These are phyloP conservation scores for Callyntrura sp. DNA, from an alignment of 2,888 invertebrate genomes.

Conservation along the genomic window DNA sequence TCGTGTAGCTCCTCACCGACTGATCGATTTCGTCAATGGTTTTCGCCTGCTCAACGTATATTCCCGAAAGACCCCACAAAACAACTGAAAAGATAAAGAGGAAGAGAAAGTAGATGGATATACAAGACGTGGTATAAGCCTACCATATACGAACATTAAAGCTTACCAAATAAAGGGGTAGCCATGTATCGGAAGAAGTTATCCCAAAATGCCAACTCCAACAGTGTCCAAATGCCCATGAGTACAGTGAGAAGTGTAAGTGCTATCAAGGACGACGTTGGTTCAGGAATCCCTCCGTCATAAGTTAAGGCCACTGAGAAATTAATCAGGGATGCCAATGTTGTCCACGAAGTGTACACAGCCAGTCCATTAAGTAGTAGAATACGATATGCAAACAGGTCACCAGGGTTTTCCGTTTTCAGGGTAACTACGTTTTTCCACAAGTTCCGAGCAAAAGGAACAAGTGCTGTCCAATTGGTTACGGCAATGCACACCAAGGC, in stretches of 20 bases:
- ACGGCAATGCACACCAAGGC: slow-evolving; percentile 38
- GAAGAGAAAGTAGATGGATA: no score
- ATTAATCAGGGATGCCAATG: slow-evolving; percentile 62
- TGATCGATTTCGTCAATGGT: slow-evolving; percentile 11
- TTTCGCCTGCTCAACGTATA: slow-evolving; percentile 17
- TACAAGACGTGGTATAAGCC: no score
- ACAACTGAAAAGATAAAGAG: slow-evolving; percentile 43
- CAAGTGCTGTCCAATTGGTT: slow-evolving; percentile 66
- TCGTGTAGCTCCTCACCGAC: slow-evolving; percentile 35
- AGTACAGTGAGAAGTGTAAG: slow-evolving; percentile 38
- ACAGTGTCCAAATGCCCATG: slow-evolving; percentile 52
- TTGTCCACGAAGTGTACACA: slow-evolving; percentile 69
- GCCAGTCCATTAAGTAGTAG: slow-evolving; percentile 60
- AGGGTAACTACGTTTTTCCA: slow-evolving; percentile 59
- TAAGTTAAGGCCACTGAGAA: slow-evolving; percentile 57
- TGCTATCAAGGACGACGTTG: slow-evolving; percentile 39
- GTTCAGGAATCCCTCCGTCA: slow-evolving; percentile 49
- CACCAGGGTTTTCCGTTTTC: slow-evolving; percentile 46
- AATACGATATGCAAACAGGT: slow-evolving; percentile 51
- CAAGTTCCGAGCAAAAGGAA: slow-evolving; percentile 57
- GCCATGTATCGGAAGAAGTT: slow-evolving; percentile 69
- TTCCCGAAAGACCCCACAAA: slow-evolving; percentile 62
- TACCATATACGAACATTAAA: no score
- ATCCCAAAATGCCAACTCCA: slow-evolving; percentile 67
- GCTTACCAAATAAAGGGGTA: slow-evolving; percentile 59